phyloP scores from a whole-genome alignment of 2,797 vertebrate genomes.

The Tangara arthus region DNA sequence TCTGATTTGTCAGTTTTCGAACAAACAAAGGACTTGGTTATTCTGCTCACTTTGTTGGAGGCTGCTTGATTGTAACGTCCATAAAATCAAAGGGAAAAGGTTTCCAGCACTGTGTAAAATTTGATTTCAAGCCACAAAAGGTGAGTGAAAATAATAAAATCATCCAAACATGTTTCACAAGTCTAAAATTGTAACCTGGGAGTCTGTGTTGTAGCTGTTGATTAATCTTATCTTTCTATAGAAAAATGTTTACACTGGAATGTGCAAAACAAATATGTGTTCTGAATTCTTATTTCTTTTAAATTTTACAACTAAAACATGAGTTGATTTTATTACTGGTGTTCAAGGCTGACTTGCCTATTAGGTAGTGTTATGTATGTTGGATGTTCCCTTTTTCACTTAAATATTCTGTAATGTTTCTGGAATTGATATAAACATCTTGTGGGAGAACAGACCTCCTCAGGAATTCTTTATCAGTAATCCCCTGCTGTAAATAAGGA shows the following conservation, averaged over 20 bases:
- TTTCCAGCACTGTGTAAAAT: conserved; percentile 98
- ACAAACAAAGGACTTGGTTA: conserved; percentile 98
- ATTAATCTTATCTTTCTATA: neutral
- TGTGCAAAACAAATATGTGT: neutral
- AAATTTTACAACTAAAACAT: neutral
- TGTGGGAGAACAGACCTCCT: neutral
- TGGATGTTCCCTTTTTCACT: neutral
- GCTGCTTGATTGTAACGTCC: conserved; percentile 95
- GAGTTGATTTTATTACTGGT: neutral
- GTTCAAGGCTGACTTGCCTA: neutral
- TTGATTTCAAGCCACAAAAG: conserved; percentile 99
- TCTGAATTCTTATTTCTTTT: neutral
- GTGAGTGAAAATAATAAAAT: conserved; percentile 69
- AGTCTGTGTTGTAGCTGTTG: neutral
- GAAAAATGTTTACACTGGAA: neutral
- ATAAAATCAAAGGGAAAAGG: conserved; percentile 98
- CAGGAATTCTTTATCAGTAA: conserved; percentile 40
- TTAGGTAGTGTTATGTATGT: neutral
- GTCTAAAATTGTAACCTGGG: neutral
- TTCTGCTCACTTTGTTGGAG: conserved; percentile 96
- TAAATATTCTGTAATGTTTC: neutral
- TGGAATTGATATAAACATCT: neutral
- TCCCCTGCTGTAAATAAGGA: conserved; percentile 28
- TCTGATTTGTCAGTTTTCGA: conserved; percentile 84
- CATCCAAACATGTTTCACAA: neutral